Evolutionary conservation across 2,797 vertebrate genomes (phyloP), one percentile per base, ranked within the genome.

Genomic region (Pitangus sulphuratus): DNA sequence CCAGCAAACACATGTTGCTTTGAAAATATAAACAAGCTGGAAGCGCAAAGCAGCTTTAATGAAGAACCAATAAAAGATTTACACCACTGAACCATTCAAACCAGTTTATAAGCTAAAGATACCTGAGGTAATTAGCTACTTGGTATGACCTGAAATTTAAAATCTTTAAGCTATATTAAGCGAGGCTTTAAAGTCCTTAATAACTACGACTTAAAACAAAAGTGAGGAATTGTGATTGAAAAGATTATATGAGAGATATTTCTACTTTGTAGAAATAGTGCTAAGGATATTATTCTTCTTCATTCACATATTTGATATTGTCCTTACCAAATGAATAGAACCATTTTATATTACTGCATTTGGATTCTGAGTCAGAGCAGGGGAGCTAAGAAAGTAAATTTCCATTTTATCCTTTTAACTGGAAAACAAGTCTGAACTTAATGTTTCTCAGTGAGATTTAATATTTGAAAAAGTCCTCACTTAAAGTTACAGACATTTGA

Each of bases 61-160:
- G 11, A 93, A 19, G 51, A 89, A 61, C 31, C 39, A 82, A 61
- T 54, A 51, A 89, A 68, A 86, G 9, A 20, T 48, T 90, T 60
- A 66, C 56, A 51, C 8, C 21, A 82, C 21, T 53, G 44, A 79
- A 89, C 37, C 82, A 58, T 58, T 82, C 82, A 72, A 91, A 44
- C 3, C 17, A 47, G 37, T 81, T 81, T 90, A 91, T 72, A 35
- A 91, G 54, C 40, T 60, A 69, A 91, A 71, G 61, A 70, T 66
- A 70, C 28, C 66, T 56, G 14, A 81, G 10, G 30, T 56, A 94
- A 94, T 90, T 76, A 92, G 30, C 28, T 87, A 84, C 44, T 51
- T 89, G 68, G n/a, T 37, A 84, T 51, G 78, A 94, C 66, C 66
- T 89, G 82, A 90, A 90, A 81, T 76, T 76, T 35, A 64, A 71